Evolutionary conservation across 2,888 invertebrate genomes (phyloP).

Genomic region (Pandemis heparana): DNA sequence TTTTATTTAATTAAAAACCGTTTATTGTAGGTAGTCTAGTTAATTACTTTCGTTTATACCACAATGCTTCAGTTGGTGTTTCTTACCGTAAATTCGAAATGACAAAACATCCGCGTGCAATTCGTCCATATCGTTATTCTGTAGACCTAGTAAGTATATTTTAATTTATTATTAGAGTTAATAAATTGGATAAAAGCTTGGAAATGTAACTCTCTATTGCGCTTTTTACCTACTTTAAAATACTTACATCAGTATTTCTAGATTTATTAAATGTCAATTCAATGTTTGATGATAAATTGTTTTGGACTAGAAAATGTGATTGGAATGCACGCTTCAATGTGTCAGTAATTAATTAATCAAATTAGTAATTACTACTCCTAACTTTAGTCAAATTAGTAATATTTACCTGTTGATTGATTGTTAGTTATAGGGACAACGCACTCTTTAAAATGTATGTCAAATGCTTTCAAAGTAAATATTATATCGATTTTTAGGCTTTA

Average conservation of each 20-base stretch:
- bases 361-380: slow-evolving; percentile 15
- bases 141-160: neutral
- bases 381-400: slow-evolving; percentile 2
- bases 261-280: slow-evolving; percentile 5
- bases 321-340: slow-evolving; percentile 16
- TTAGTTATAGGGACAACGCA: slow-evolving; percentile 18
- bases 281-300: slow-evolving; percentile 3
- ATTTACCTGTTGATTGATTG: slow-evolving; percentile 28
- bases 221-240: neutral
- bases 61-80: neutral
- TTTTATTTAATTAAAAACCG: no score
- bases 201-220: neutral
- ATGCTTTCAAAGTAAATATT: slow-evolving; percentile 27
- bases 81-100: neutral
- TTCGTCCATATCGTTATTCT: neutral
- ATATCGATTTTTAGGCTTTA: slow-evolving; percentile 30
- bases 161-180: neutral
- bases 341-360: neutral
- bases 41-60: neutral
- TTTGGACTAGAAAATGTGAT: slow-evolving; percentile 18
- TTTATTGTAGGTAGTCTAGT: neutral
- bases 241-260: neutral
- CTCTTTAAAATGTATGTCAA: slow-evolving; percentile 15
- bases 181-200: neutral
- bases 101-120: neutral